Evolutionary conservation across 2,113 vertebrate species (phyloP), one percentile per base, ranked within the genome.

Genomic region (Elephantulus edwardii): DNA sequence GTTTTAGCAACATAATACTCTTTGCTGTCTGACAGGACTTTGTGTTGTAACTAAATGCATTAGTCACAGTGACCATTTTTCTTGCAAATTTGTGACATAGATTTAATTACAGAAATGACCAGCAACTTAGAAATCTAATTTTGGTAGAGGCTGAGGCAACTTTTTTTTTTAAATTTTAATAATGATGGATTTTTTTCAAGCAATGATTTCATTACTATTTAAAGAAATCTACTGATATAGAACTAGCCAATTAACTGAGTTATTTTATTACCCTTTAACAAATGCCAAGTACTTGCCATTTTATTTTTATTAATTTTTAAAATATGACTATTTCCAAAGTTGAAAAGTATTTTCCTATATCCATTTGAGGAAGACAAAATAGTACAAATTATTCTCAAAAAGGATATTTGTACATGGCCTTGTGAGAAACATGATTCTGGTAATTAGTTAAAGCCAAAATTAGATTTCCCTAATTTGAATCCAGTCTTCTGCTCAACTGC

Each of bases 41-140:
- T 95, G 96, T 94, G 96, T 95, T 96, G 95, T 96, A 97, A 97
- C 96, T 98, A 98, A 98, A 98, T 97, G 97, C 98, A 98, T 98
- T 98, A 98, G 98, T 98, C 97, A 97, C 84, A 88, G 97, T 94
- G 97, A 97, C 97, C 98, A 97, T 98, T 97, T 98, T 97, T 98
- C 98, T 97, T 98, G 98, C 98, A 98, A 97, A 97, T 98, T 97
- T 97, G 97, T 98, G 98, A 98, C 98, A 98, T 84, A 97, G 97
- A 98, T 98, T 98, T 97, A 98, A 98, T 98, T 98, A 98, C 90
- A 95, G 91, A 97, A 98, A 98, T 98, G 98, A 98, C 98, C 97
- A 97, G 97, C 97, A 98, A 98, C 97, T 97, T 97, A 97, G 97
- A 98, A 98, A 98, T 98, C 97, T 97, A 98, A 98, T 98, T 98